Conservation (phyloP, 2,888 invertebrate genomes). For the Tachina grossa region DNA sequence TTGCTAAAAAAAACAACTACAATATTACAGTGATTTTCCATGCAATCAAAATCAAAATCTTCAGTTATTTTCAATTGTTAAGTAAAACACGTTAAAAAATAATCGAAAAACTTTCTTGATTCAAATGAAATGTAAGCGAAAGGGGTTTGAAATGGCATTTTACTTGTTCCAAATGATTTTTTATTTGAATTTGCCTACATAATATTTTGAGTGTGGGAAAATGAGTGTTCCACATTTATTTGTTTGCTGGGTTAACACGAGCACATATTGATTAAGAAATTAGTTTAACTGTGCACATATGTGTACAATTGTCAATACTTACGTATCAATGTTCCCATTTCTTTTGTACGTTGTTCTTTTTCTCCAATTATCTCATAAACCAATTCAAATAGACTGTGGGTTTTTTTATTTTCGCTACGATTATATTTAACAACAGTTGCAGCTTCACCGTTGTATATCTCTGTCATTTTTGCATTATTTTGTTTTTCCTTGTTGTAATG, state of each 20-base stretch:
- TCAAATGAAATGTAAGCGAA: too few species aligned
- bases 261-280: background rate
- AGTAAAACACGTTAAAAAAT: too few species aligned
- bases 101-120: too few species aligned
- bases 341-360: constrained; percentile 71
- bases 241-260: background rate
- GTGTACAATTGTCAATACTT: constrained; percentile 57
- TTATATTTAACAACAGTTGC: constrained; percentile 59
- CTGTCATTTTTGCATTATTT: constrained; percentile 19
- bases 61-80: too few species aligned
- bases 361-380: constrained; percentile 70
- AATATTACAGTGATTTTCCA: too few species aligned
- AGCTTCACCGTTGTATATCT: constrained; percentile 47
- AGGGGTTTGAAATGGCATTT: too few species aligned
- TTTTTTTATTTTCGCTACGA: constrained; percentile 64
- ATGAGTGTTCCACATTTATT: background rate
- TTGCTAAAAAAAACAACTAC: too few species aligned
- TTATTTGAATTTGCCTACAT: too few species aligned
- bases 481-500: constrained; percentile 49
- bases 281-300: background rate
- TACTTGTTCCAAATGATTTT: too few species aligned
- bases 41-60: too few species aligned
- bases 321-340: constrained; percentile 72
- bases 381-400: constrained; percentile 65
- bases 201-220: too few species aligned